These are phyloP conservation scores for Blennius ocellaris DNA, from an alignment of 2,113 vertebrate species.

Conservation along the genomic window DNA sequence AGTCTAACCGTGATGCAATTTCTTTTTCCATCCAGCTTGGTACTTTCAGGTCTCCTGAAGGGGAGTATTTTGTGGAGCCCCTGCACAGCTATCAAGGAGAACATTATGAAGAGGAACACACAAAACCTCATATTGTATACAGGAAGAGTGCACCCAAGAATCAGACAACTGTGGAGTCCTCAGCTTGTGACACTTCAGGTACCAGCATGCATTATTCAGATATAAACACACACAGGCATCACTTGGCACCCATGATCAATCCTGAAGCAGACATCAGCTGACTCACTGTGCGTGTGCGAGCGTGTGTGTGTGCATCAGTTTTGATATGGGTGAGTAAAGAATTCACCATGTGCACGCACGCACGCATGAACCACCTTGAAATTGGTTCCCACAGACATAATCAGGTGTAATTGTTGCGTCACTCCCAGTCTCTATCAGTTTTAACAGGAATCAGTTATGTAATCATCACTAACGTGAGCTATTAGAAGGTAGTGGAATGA, in stretches of 20 bases:
- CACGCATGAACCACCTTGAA: conserved; percentile 36
- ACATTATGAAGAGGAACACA: conserved; percentile 93
- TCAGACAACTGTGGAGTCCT: conserved; percentile 72
- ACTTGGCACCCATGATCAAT: neutral
- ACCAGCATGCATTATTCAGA: conserved; percentile 35
- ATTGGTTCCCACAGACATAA: conserved; percentile 43
- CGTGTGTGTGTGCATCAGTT: neutral
- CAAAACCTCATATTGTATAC: conserved; percentile 96
- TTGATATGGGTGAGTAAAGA: conserved; percentile 18
- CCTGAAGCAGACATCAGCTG: neutral
- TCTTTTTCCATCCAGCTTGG: conserved; percentile 86
- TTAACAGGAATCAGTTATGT: conserved; percentile 46
- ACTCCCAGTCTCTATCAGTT: conserved; percentile 32
- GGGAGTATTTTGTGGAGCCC: conserved; percentile 97
- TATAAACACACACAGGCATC: neutral
- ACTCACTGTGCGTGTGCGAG: conserved; percentile 4
- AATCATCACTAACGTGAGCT: conserved; percentile 30
- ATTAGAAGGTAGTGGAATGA: conserved; percentile 16
- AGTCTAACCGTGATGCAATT: conserved; percentile 40
- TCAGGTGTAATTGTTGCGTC: conserved; percentile 22
- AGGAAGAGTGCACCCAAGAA: conserved; percentile 82
- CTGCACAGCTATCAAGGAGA: conserved; percentile 88
- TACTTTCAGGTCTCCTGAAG: conserved; percentile 95
- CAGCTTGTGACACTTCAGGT: conserved; percentile 93
- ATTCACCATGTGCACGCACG: conserved; percentile 14